Percentiles rank a stretch among this genome's conserved stretches.
Evolutionary conservation across 2,888 invertebrate species (phyloP).

Genomic region (Pyrochroa serraticornis): DNA sequence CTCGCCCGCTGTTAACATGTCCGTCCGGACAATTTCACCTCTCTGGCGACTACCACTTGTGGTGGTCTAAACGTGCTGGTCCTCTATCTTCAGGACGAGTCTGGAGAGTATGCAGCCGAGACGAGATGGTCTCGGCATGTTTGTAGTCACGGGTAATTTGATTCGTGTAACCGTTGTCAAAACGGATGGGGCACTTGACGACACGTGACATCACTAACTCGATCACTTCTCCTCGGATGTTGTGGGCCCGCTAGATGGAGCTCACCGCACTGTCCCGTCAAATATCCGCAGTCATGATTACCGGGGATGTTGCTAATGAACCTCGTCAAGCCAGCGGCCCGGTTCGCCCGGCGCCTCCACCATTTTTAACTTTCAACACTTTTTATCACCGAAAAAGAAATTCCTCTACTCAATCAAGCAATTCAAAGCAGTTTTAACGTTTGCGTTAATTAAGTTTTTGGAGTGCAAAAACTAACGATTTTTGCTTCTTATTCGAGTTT

Average conservation of each 20-base stretch:
- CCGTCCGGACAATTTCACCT: too few species aligned
- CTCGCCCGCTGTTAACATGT: too few species aligned
- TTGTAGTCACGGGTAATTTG: slow-evolving; percentile 50
- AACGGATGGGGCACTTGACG: slow-evolving; percentile 52
- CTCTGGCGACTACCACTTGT: neutral
- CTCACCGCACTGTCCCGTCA: slow-evolving; percentile 27
- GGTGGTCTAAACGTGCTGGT: neutral
- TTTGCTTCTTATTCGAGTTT: too few species aligned
- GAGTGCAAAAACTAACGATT: too few species aligned
- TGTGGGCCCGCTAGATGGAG: slow-evolving; percentile 24
- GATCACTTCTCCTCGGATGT: slow-evolving; percentile 34
- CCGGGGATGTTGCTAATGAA: slow-evolving; percentile 21
- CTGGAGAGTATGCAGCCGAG: slow-evolving; percentile 11
- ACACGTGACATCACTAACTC: slow-evolving; percentile 53
- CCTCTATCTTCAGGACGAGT: slow-evolving; percentile 8
- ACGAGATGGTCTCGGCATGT: slow-evolving; percentile 29
- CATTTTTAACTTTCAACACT: too few species aligned
- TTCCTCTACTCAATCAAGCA: too few species aligned
- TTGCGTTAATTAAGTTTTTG: too few species aligned
- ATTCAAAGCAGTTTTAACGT: too few species aligned
- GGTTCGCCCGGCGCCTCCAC: too few species aligned
- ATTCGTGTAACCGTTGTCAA: slow-evolving; percentile 54
- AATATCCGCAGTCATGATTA: slow-evolving; percentile 18
- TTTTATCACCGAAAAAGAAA: too few species aligned
- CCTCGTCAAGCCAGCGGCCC: neutral